Evolutionary conservation across 2,888 invertebrate species (phyloP).

Genomic region (Hyles lineata): DNA sequence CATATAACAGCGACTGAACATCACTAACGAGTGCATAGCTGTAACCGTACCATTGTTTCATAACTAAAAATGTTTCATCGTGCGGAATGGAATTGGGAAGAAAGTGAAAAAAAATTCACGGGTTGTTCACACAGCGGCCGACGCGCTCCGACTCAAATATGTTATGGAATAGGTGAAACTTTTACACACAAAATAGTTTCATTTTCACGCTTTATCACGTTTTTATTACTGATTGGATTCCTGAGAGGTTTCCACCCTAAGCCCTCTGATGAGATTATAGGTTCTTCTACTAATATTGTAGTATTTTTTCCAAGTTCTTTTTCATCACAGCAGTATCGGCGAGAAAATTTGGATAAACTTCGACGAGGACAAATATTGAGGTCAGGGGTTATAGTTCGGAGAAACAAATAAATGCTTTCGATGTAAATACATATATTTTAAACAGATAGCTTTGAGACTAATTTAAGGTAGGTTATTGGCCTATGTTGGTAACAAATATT

Average conservation of each 20-base stretch:
- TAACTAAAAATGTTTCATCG: slow-evolving; percentile 30
- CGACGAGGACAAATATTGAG: neutral
- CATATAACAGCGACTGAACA: neutral
- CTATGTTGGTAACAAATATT: neutral
- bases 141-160: slow-evolving; percentile 48
- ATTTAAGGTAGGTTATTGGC: no score
- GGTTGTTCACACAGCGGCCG: slow-evolving; percentile 45
- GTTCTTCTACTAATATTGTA: neutral
- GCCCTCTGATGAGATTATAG: neutral
- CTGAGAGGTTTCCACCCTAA: slow-evolving; percentile 25
- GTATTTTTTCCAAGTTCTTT: slow-evolving; percentile 1
- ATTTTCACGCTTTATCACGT: slow-evolving; percentile 50
- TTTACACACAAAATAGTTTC: slow-evolving; percentile 43
- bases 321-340: neutral
- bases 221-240: slow-evolving; percentile 39
- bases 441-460: neutral
- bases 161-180: slow-evolving; percentile 58
- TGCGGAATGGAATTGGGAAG: slow-evolving; percentile 33
- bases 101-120: slow-evolving; percentile 41
- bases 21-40: neutral
- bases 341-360: slow-evolving; percentile 1
- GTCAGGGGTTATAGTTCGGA: neutral
- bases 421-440: neutral
- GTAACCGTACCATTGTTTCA: slow-evolving; percentile 20
- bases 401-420: neutral